Evolutionary conservation across 2,888 invertebrate species (phyloP), one percentile per base, ranked within the genome.

Genomic region (Sicus ferrugineus): DNA sequence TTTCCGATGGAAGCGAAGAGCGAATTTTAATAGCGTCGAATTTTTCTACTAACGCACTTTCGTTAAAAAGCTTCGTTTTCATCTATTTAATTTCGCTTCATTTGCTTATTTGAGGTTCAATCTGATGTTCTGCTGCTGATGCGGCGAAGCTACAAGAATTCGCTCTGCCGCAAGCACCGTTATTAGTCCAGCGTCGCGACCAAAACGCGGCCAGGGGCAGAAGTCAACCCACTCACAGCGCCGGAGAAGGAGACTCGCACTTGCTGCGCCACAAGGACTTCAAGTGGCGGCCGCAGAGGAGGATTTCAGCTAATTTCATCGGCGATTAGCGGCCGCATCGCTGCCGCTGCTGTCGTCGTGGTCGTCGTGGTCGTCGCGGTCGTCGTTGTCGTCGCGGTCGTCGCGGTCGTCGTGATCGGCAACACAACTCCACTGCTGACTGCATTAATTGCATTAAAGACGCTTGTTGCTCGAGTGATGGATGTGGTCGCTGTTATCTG

Each of bases 391-490:
- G 28, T 26, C 19, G 58, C n/a, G 30, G 58, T 59, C 19, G 30
- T 59, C 11, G 58, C 31, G 14, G 58, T 23, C 21, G 14, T 46
- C 30, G 26, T 62, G 42, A 42, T 23, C 16, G 46, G 26, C 52
- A 28, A 65, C 65, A 34, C n/a, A n/a, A n/a, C n/a, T n/a, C n/a
- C n/a, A 54, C 21, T 65, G 34, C 26, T 19, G 23, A 48, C 11
- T n/a, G 16, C 52, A 23, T 54, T 65, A 65, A 65, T 65, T 65
- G 54, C 46, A 54, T 50, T 54, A 38, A 34, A 65, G 23, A 38
- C 26, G 31, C 42, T 61, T 42, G 42, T 14, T 38, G 34, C 54
- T 34, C 52, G 30, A 54, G 21, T 52, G 65, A 34, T 63, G 26
- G 28, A 46, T 63, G 19, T 16, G 3, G 21, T 23, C 26, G 61